Base-by-base conservation (phyloP, 2,888 invertebrate genomes). In the Adelphocoris suturalis region DNA sequence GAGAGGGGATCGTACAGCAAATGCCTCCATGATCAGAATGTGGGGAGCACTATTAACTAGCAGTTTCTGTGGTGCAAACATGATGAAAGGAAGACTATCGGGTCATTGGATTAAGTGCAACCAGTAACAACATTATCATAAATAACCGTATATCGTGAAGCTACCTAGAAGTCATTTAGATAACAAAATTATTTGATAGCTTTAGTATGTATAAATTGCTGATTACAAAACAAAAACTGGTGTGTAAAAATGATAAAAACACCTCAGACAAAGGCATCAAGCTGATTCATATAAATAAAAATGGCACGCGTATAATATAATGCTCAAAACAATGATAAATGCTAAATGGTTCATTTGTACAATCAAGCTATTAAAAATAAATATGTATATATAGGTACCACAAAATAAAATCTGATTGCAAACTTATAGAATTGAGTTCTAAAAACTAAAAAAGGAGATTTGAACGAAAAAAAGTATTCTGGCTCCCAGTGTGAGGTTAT, bases 401-500 rank as follows among this genome's bases (percentile, higher is more conserved):
- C 37, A 37, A 37, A 37, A 37, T 37, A 37, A 37, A 37, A 37
- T 37, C 37, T 37, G 37, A 37, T 37, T 37, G 2, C 37, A 37
- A 37, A 37, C 3, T 37, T 37, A 7, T 37, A 37, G 37, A 37
- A 37, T 37, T 37, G 37, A 37, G 37, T 37, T 37, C 37, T 37
- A 37, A 37, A n/a, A n/a, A n/a, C n/a, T n/a, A n/a, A n/a, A n/a
- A n/a, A n/a, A n/a, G n/a, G n/a, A n/a, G n/a, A n/a, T n/a, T n/a
- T 0, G 23, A 12, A 68, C 1, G 23, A 68, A 61, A 3, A 1
- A 52, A 14, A 9, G 61, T 1, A 23, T 82, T 52, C 52, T 19
- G 52, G 52, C 82, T 82, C 82, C 82, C 82, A 52, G 82, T 81
- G 82, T 52, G 82, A n/a, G 48, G 82, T 27, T 27, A 55, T 61